Percentiles rank a stretch among this genome's conserved stretches.
Evolutionary conservation across 2,113 vertebrate species (phyloP).

Genomic region (Osmerus eperlanus): DNA sequence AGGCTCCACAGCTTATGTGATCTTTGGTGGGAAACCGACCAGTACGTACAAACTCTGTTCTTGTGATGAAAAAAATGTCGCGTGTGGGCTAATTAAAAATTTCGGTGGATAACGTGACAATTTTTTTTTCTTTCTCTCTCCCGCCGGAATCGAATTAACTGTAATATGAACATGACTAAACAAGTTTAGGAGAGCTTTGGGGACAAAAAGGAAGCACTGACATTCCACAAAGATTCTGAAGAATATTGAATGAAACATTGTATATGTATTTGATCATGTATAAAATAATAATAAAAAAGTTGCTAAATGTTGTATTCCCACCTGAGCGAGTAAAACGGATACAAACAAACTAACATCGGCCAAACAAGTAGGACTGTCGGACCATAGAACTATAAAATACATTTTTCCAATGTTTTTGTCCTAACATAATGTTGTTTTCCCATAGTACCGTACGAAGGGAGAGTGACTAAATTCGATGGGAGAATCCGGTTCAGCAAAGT

Average conservation of each 20-base stretch:
- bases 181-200: too few relatives aligned
- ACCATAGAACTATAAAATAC: not conserved
- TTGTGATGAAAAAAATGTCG: not conserved
- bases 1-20: conserved; percentile 58
- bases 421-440: not conserved
- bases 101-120: not conserved
- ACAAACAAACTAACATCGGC: not conserved
- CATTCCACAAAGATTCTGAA: too few relatives aligned
- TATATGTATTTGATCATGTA: too few relatives aligned
- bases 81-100: not conserved
- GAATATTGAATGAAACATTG: too few relatives aligned
- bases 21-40: conserved; percentile 53
- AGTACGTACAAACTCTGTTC: conserved; percentile 41
- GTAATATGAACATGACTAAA: too few relatives aligned
- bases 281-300: too few relatives aligned
- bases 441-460: conserved; percentile 48
- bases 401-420: not conserved
- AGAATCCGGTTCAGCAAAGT: conserved; percentile 61
- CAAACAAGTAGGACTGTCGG: not conserved
- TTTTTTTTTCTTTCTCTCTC: too few relatives aligned
- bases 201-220: too few relatives aligned
- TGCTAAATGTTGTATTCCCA: too few relatives aligned
- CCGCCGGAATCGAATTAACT: too few relatives aligned
- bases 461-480: conserved; percentile 29
- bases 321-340: too few relatives aligned